Evolutionary conservation across 2,113 vertebrate species (phyloP), one percentile per base, ranked within the genome.

Genomic region (Myotis brandtii): DNA sequence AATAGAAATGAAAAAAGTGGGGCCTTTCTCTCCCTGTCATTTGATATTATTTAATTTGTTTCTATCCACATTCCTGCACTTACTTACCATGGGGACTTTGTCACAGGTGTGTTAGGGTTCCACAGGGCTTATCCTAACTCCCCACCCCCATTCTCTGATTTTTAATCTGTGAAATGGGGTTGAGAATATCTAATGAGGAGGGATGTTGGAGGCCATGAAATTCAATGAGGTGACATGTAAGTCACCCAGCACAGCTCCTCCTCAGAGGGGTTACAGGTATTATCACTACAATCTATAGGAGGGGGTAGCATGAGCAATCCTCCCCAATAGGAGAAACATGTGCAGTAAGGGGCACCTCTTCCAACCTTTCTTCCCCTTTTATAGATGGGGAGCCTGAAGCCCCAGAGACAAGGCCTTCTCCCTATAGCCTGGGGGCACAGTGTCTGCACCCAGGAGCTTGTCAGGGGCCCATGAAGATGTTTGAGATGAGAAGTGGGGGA

Each of bases 21-120:
- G 18, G 56, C 1, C 16, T 10, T 10, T 37, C 10, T 79, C 69
- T 70, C 81, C 6, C 54, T 14, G 21, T 21, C 6, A 16, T 4
- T 18, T 37, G 32, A 0, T 4, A 18, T 9, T 50, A 52, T 48
- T 43, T 11, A 0, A 52, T 48, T 43, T 11, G 0, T 10, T 46
- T 70, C 27, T 46, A 30, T n/a, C 37, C 77, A 18, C 23, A 17
- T 34, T 43, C n/a, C 81, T 89, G 59, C 59, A 50, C 50, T 1
- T 56, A 56, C 54, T 56, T 56, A 56, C 20, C 54, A 50, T 50
- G 11, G 69, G 16, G 30, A 30, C 52, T 79, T 62, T 25, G 32
- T 77, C 56, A 69, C 9, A 34, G 43, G 30, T 6, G 14, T 23
- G 1, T 59, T 17, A 16, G 62, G 34, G 30, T 20, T 14, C 14